Percentiles rank a stretch among this genome's conserved stretches.
phyloP scores from a whole-genome alignment of 2,797 vertebrate species.

The Sternotherus odoratus region DNA sequence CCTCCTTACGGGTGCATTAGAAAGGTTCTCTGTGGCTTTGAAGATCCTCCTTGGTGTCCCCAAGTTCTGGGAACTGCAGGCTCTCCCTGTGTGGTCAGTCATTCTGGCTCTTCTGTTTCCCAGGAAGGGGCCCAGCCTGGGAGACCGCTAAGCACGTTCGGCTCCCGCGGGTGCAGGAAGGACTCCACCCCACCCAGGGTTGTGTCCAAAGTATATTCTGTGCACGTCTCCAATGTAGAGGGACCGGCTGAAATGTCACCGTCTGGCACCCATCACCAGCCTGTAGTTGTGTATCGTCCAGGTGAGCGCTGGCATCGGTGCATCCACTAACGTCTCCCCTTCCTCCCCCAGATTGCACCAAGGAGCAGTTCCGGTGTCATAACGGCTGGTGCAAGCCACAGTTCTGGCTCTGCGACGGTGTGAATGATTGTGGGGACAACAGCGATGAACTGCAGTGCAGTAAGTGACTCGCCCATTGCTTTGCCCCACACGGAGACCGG shows the following conservation, averaged over 20 bases:
- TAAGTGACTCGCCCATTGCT: constrained; percentile 66
- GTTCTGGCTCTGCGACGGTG: constrained; percentile 90
- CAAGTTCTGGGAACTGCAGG: not conserved
- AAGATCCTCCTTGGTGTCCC: not conserved
- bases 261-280: rapidly evolving
- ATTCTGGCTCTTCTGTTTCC: not conserved
- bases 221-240: not conserved
- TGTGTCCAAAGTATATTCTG: not conserved
- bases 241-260: not conserved
- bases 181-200: not conserved
- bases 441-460: constrained; percentile 91
- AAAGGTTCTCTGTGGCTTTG: not conserved
- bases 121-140: not conserved
- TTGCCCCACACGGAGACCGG: not conserved
- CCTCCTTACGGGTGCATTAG: not conserved
- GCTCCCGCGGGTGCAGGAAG: not conserved
- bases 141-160: not conserved
- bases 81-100: not conserved
- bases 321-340: not conserved
- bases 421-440: constrained; percentile 91
- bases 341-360: constrained; percentile 76
- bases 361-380: constrained; percentile 82
- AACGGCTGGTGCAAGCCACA: constrained; percentile 90
- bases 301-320: not conserved
- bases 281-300: rapidly evolving